Evolutionary conservation across 2,797 vertebrate species (phyloP), one percentile per base, ranked within the genome.

Genomic region (Enteromius treurensis): DNA sequence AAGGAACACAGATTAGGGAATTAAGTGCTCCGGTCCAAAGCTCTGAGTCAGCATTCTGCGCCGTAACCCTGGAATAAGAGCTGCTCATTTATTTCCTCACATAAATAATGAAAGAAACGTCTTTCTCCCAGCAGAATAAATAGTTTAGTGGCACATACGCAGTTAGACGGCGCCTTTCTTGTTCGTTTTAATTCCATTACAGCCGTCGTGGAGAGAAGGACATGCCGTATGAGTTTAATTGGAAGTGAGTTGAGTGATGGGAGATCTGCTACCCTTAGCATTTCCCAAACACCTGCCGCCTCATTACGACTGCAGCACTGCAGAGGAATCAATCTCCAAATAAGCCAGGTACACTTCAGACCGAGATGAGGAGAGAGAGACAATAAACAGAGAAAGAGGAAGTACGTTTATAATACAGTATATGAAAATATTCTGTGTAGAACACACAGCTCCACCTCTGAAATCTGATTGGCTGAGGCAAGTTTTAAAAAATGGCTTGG

Each of bases 221-320:
- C 84, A 81, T 79, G 82, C 62, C 26, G n/a, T 23, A 23, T 68
- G 64, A 62, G 37, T 80, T 68, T 60, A 85, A 82, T 34, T 65
- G 73, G 70, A 68, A 76, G 47, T 7, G 81, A 77, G 42, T 15
- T 81, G 83, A 85, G 83, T 84, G 79, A 81, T 77, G 58, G 68
- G 73, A 85, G 80, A 79, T 81, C 74, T 73, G 75, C 64, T 74
- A 81, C 67, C 64, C 75, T 88, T 78, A 79, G 62, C 79, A 83
- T 71, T 86, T 76, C 75, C 77, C 86, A 84, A 89, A 86, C 82
- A 82, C 86, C 86, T 88, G 81, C 75, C 65, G 29, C 49, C 81
- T 83, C 81, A 83, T 89, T 86, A 85, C 80, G 13, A 73, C 77
- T 65, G 80, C 80, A 83, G 82, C 81, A 82, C 85, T 86, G 77